These are phyloP conservation scores for Luperina nickerlii DNA, from an alignment of 2,888 invertebrate species.

Conservation along the genomic window DNA sequence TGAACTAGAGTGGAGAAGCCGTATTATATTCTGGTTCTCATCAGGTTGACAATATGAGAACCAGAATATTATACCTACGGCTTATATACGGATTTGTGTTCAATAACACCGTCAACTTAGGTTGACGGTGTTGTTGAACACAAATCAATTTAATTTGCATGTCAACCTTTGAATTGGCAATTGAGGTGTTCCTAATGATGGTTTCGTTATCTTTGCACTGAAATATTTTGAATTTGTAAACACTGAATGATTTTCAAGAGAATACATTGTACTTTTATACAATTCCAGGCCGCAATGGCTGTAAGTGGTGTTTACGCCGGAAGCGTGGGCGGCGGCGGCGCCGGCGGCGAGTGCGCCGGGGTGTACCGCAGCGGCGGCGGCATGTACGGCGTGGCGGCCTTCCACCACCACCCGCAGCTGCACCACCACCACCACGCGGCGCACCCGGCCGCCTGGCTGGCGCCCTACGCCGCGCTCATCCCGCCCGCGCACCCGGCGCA, in stretches of 20 bases:
- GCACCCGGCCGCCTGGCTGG: conserved; percentile 86
- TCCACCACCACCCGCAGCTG: conserved; percentile 86
- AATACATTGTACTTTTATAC: background rate
- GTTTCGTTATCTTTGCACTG: background rate
- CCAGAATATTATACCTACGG: no score
- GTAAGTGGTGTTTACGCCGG: conserved; percentile 86
- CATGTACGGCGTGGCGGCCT: conserved; percentile 86
- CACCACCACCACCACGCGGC: conserved; percentile 86
- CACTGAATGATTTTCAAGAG: background rate
- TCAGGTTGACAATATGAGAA: background rate
- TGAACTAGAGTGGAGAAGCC: conserved; percentile 15
- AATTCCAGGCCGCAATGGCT: conserved; percentile 83
- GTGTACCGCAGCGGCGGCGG: conserved; percentile 86
- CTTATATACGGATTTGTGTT: no score
- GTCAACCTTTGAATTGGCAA: background rate
- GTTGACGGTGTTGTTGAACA: no score
- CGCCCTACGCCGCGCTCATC: conserved; percentile 86
- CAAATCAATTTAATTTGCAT: background rate
- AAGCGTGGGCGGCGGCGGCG: conserved; percentile 80
- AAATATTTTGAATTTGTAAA: background rate
- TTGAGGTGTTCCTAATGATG: background rate
- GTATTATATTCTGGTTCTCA: conserved; percentile 1
- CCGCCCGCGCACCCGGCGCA: conserved; percentile 83
- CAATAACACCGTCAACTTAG: no score
- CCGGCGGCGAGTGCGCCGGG: conserved; percentile 83